Base-by-base conservation (phyloP, 1,140 invertebrate species). In the Forficula auricularia region DNA sequence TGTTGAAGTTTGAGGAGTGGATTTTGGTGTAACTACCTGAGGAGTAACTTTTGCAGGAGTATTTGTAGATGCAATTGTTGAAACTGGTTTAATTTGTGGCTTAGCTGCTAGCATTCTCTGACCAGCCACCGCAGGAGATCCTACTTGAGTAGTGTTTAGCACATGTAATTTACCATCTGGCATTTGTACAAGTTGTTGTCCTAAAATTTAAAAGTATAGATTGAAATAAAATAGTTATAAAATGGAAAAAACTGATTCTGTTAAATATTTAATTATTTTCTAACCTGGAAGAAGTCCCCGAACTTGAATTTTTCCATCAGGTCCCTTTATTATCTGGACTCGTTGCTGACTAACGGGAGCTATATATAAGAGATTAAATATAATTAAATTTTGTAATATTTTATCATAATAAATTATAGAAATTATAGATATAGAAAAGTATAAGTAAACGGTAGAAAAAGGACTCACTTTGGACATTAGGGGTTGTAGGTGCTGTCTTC, bases 141-240 rank as follows among this genome's bases (percentile, higher is more conserved):
- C 22, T 3, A 52, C 55, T 50, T 66, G 66, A 40, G 62, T 55
- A 14, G 71, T 72, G 30, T 75, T 81, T 14, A 91, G 67, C 2
- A 94, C 78, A 54, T 95, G 89, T 20, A 95, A 62, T 60, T 90
- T 86, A 0, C 91, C 91, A 64, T 95, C 89, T 0, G 89, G 77
- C 70, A 91, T 79, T 57, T 92, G 83, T 16, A 94, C 77, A 18
- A 94, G 64, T 52, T 94, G 87, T 55, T 97, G 91, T n/a, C 89
- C 57, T 70, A 59, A 45, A 38, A 33, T 34, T 20, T 31, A 3
- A 12, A 37, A 38, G 19, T 8, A 22, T 19, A 20, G 33, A 30
- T 36, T 18, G 36, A 15, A 46, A 16, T 20, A 30, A 10, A 13
- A 43, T n/a, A 33, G 38, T 32, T 43, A 2, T 34, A 43, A 22